Evolutionary conservation across 2,113 vertebrate species (phyloP).

Genomic region (Oenanthe melanoleuca): DNA sequence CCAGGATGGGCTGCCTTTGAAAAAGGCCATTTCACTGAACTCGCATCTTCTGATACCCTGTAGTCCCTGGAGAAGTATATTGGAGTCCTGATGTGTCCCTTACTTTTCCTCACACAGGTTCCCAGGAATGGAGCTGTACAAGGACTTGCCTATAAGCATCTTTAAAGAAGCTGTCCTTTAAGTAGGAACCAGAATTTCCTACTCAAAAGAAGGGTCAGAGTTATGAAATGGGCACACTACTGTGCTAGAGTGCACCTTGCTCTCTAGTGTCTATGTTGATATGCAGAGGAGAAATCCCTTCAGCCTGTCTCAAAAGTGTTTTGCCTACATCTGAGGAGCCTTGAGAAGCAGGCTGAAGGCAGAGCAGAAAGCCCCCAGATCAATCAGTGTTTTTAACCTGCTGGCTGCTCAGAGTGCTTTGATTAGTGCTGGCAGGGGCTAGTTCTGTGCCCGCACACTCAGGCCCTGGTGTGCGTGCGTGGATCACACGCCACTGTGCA

Average conservation of each 20-base stretch:
- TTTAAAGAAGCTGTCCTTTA: background rate
- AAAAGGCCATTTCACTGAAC: background rate
- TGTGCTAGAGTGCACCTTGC: background rate
- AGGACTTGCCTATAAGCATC: background rate
- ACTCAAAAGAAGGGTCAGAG: fast-evolving
- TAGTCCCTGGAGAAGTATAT: background rate
- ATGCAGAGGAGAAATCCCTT: background rate
- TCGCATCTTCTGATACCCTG: background rate
- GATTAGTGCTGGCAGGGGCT: background rate
- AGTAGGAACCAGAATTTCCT: background rate
- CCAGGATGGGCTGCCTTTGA: background rate
- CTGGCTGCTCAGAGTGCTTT: background rate
- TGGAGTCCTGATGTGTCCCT: background rate
- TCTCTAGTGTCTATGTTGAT: background rate
- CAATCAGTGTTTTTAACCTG: background rate
- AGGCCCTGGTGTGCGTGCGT: background rate
- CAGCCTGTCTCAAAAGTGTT: background rate
- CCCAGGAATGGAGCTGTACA: background rate
- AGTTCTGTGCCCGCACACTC: background rate
- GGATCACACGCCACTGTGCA: background rate
- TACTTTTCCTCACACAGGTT: background rate
- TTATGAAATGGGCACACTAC: background rate
- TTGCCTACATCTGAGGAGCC: background rate
- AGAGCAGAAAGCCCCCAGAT: background rate
- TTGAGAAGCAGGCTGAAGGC: background rate